Conservation (phyloP, 2,888 invertebrate species). For the Malthinus flaveolus region DNA sequence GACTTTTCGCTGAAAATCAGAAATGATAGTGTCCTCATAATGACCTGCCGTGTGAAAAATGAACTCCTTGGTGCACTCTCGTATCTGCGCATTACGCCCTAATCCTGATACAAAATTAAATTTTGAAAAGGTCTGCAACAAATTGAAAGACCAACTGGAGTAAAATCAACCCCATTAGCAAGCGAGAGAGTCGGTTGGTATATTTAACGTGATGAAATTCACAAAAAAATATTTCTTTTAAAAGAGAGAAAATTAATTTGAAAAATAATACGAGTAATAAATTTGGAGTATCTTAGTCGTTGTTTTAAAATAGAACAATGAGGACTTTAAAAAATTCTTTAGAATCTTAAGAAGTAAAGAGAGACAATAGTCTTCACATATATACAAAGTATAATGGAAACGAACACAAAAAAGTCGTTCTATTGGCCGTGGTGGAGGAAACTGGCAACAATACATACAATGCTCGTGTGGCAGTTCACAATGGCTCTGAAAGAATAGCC, state of each 20-base stretch:
- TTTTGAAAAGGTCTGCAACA: too few relatives aligned
- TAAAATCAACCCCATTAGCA: too few relatives aligned
- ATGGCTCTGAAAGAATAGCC: constrained; percentile 48
- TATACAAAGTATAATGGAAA: constrained; percentile 47
- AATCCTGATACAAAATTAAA: too few relatives aligned
- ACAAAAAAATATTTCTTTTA: not conserved
- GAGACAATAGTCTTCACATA: constrained; percentile 43
- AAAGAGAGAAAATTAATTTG: constrained; percentile 15
- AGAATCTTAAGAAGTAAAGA: constrained; percentile 40
- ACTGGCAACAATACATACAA: constrained; percentile 47
- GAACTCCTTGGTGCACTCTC: too few relatives aligned
- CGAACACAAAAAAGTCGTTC: constrained; percentile 46
- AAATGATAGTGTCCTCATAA: too few relatives aligned
- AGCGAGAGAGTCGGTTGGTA: too few relatives aligned
- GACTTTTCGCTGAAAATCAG: too few relatives aligned
- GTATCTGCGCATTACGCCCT: too few relatives aligned
- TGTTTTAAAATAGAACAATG: constrained; percentile 38
- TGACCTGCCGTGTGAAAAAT: too few relatives aligned
- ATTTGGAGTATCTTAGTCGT: constrained; percentile 24
- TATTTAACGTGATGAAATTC: not conserved
- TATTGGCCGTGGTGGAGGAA: constrained; percentile 41
- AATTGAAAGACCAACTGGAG: too few relatives aligned
- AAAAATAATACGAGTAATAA: constrained; percentile 27
- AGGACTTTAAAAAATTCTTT: constrained; percentile 42
- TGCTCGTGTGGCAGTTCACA: constrained; percentile 45